These are phyloP conservation scores for Melanophora roralis DNA, from an alignment of 2,888 invertebrate genomes.

Conservation along the genomic window DNA sequence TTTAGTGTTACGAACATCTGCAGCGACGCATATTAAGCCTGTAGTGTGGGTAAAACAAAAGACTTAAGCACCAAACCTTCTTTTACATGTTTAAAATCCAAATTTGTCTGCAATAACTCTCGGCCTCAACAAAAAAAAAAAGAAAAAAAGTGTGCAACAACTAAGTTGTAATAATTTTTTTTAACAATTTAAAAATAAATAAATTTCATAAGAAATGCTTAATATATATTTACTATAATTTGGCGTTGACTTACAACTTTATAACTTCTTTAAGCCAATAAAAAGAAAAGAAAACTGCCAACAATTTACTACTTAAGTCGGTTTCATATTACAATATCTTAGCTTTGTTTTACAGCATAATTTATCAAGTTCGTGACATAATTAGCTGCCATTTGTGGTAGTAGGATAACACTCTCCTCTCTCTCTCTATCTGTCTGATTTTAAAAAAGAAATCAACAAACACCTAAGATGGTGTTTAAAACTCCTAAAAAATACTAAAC, in stretches of 20 bases:
- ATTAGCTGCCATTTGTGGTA: slow-evolving; percentile 75
- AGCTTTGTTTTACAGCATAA: slow-evolving; percentile 69
- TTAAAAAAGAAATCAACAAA: slow-evolving; percentile 6
- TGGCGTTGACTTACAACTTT: slow-evolving; percentile 56
- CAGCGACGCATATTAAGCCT: too few relatives aligned
- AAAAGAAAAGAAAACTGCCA: background rate
- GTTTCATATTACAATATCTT: slow-evolving; percentile 57
- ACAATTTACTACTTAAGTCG: background rate
- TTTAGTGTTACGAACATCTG: too few relatives aligned
- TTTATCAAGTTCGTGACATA: slow-evolving; percentile 74
- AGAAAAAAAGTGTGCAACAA: background rate
- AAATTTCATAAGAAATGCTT: background rate
- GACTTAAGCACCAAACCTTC: too few relatives aligned
- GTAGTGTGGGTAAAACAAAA: too few relatives aligned
- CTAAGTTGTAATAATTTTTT: background rate
- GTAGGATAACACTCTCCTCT: slow-evolving; percentile 67
- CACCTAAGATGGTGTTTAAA: slow-evolving; percentile 6
- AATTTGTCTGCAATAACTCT: too few relatives aligned
- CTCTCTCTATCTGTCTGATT: too few relatives aligned
- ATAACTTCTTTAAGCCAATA: slow-evolving; percentile 49
- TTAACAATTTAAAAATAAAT: background rate
- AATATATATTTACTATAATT: slow-evolving; percentile 26
- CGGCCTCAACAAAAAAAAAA: too few relatives aligned
- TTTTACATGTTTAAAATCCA: too few relatives aligned
- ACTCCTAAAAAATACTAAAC: slow-evolving; percentile 31